Base-by-base conservation (phyloP, 2,113 vertebrate species). In the Lichenostomus cassidix region DNA sequence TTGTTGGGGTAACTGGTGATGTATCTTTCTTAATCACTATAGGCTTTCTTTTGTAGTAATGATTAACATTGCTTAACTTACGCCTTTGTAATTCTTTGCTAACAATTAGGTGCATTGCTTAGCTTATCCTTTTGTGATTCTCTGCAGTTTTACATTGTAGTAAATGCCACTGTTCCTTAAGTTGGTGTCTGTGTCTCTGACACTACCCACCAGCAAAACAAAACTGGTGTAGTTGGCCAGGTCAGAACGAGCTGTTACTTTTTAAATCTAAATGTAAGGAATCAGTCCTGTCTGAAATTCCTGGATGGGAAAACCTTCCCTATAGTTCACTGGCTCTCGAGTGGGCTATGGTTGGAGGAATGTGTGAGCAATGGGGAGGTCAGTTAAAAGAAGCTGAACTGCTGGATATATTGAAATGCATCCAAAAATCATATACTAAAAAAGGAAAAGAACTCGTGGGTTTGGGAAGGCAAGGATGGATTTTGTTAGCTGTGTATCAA, bases 151-250 rank as follows among this genome's bases (percentile, higher is more conserved):
- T 63, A 12, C 29, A 63, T 77, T 18, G 21, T 3, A 21, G 46
- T 7, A n/a, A 41, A 41, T 12, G 22, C 9, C 58, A 50, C 46
- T 77, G 28, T 77, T 50, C 44, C 35, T 39, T 39, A 25, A 33
- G 35, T 18, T 39, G 56, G 25, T 52, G 25, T 39, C 39, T 41
- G 31, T 53, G 31, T 44, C 55, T 70, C 47, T 62, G 33, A 44
- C 39, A 10, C 27, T 31, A 14, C 11, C 5, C 33, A 27, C 33
- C 4, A 13, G 47, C 27, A 33, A 14, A 63, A 33, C 27, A 56
- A 15, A 87, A 76, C 22, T 28, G 41, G 33, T 0, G 0, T 27
- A 33, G 33, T 37, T 27, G 24, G 17, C 31, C 13, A 9, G 27
- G 21, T 68, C 46, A 52, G 63, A 68, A 44, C 25, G 49, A 60